Evolutionary conservation across 2,113 vertebrate genomes (phyloP).

Genomic region (Xyliphius kryptos): DNA sequence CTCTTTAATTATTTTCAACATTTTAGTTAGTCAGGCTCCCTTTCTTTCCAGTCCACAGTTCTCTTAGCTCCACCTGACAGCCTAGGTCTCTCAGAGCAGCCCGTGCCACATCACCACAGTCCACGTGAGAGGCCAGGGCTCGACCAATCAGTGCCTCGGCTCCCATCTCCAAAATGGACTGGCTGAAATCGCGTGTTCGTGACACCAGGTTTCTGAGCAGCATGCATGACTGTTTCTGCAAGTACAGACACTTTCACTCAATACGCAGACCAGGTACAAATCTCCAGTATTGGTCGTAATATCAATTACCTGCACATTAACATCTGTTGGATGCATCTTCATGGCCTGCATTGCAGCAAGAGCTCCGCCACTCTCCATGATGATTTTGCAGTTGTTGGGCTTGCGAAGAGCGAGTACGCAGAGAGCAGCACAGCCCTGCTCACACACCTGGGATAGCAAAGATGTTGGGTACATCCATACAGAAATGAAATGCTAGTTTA

Average conservation of each 20-base stretch:
- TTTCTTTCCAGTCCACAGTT: slow-evolving; percentile 92
- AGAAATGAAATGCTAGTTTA: too few species aligned
- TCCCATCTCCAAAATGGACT: slow-evolving; percentile 84
- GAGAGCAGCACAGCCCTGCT: slow-evolving; percentile 84
- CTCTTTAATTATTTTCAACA: too few species aligned
- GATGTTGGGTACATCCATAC: too few species aligned
- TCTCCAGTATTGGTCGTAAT: too few species aligned
- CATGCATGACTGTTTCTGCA: slow-evolving; percentile 90
- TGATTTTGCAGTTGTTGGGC: slow-evolving; percentile 79
- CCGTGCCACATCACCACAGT: slow-evolving; percentile 78
- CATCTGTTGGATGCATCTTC: slow-evolving; percentile 70
- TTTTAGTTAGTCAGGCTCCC: slow-evolving; percentile 76
- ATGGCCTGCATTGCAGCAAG: slow-evolving; percentile 82
- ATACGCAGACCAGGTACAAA: too few species aligned
- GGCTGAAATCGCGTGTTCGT: slow-evolving; percentile 65
- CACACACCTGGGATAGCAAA: slow-evolving; percentile 85
- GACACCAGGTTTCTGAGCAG: slow-evolving; percentile 87
- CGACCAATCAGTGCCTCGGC: slow-evolving; percentile 79
- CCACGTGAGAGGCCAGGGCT: slow-evolving; percentile 70
- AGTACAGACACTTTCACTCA: too few species aligned
- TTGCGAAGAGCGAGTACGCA: slow-evolving; percentile 84
- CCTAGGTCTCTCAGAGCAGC: slow-evolving; percentile 88
- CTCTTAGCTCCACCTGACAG: slow-evolving; percentile 81
- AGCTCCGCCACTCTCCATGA: slow-evolving; percentile 82
- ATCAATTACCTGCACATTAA: slow-evolving; percentile 86